Base-by-base conservation (phyloP, 2,113 vertebrate genomes). In the Bufo bufo region DNA sequence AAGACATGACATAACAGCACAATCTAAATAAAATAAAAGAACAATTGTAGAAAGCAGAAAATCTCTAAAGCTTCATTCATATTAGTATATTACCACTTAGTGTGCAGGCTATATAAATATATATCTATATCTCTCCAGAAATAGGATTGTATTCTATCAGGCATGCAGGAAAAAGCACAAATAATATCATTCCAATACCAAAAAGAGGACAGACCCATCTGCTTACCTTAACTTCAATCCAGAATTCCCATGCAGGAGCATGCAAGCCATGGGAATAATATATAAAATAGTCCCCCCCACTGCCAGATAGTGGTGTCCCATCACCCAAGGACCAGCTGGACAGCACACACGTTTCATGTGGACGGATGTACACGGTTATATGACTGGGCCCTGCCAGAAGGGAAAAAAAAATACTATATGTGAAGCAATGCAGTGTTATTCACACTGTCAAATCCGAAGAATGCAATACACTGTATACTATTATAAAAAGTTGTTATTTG, bases 241-340 rank as follows among this genome's bases (percentile, higher is more conserved):
- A 99, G 92, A 99, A 99, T 81, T 45, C 95, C 98, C 98, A 99
- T 0, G 95, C 91, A 0, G 94, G 91, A 0, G 97, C 96, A 0
- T 95, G 93, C 1, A 98, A 94, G 84, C 98, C 98, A 0, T 91
- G 98, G 23, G 98, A 97, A 89, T 99, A 99, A 92, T 97, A 99
- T 49, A 99, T 93, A 74, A 99, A 99, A 90, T 99, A 98, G 90
- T 99, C 98, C 66, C 97, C 96, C 16, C 93, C 95, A 82, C 93
- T 63, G 71, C 97, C 96, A 19, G 95, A 92, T 43, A 96, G 91
- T 0, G 98, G 97, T 0, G 74, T 92, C 10, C 97, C 97, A 4
- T 97, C 94, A 1, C 97, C 97, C 0, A 99, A 96, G 66, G 98
- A 99, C 97, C 97, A 99, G 72, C 93, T 92, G 80, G 95, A 94